phyloP scores from a whole-genome alignment of 37 sponge, comb jelly and placozoan species.

The Hormiphora californensis region DNA sequence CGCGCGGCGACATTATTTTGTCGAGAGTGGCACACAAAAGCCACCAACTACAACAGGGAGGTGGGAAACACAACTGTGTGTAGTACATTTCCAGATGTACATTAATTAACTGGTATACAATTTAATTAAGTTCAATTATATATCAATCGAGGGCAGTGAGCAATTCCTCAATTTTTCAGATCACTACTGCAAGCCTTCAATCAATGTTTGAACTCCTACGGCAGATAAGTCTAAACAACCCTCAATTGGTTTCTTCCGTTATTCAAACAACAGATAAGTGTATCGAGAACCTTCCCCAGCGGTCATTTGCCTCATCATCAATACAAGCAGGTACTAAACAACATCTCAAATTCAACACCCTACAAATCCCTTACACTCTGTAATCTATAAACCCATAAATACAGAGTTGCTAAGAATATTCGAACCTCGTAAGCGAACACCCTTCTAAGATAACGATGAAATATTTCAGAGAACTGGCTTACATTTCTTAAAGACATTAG shows the following conservation, averaged over 20 bases:
- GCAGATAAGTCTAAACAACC: neutral
- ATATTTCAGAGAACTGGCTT: slow-evolving; percentile 11
- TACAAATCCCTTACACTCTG: no score
- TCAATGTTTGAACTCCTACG: slow-evolving; percentile 15
- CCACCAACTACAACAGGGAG: slow-evolving; percentile 34
- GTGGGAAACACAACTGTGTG: neutral
- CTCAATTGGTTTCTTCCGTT: neutral
- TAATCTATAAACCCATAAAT: no score
- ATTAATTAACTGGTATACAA: no score
- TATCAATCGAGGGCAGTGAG: no score
- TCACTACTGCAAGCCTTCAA: neutral
- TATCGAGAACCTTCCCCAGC: slow-evolving; percentile 1
- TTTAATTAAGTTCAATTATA: no score
- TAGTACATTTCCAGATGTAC: neutral
- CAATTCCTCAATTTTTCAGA: neutral
- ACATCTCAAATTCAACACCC: neutral
- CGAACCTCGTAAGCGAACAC: neutral
- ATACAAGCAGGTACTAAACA: neutral
- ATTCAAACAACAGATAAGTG: neutral
- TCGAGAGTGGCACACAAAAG: neutral
- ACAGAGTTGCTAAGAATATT: neutral
- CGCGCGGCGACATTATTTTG: slow-evolving; percentile 24
- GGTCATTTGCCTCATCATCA: neutral
- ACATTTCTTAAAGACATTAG: slow-evolving; percentile 24
- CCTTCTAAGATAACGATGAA: neutral